Percentiles rank a stretch among this genome's conserved stretches.
These are phyloP conservation scores for Podargus strigoides DNA, from an alignment of 2,797 vertebrate genomes.

Conservation along the genomic window DNA sequence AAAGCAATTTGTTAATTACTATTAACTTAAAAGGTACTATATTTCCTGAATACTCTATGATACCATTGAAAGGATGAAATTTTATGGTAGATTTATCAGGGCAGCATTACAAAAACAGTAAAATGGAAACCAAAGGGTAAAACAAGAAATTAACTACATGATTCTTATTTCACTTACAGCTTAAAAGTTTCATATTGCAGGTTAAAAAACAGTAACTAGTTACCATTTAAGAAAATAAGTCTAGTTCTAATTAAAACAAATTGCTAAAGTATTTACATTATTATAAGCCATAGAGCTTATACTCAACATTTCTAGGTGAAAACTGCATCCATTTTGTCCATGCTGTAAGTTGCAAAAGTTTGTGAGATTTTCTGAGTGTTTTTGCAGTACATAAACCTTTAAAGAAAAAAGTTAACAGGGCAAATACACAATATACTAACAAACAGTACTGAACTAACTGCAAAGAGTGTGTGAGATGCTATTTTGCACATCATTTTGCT, in stretches of 20 bases:
- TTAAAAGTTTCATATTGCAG: conserved; percentile 56
- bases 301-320: conserved; percentile 76
- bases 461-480: background rate
- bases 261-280: conserved; percentile 62
- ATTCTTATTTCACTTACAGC: conserved; percentile 59
- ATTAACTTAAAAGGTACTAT: background rate
- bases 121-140: conserved; percentile 83
- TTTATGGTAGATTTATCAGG: conserved; percentile 35
- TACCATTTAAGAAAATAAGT: conserved; percentile 54
- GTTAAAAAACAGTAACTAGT: conserved; percentile 61
- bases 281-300: conserved; percentile 73
- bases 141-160: conserved; percentile 60
- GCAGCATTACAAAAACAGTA: conserved; percentile 62
- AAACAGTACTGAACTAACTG: conserved; percentile 54
- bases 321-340: conserved; percentile 77
- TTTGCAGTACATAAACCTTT: conserved; percentile 71
- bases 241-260: conserved; percentile 66
- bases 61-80: background rate
- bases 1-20: background rate
- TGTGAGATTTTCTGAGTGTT: conserved; percentile 68
- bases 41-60: background rate
- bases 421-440: conserved; percentile 67
- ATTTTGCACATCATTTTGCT: background rate
- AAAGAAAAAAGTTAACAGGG: conserved; percentile 71
- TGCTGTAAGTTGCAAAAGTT: conserved; percentile 76